Conservation (phyloP, 2,888 invertebrate genomes). For the Poecilus cupreus region DNA sequence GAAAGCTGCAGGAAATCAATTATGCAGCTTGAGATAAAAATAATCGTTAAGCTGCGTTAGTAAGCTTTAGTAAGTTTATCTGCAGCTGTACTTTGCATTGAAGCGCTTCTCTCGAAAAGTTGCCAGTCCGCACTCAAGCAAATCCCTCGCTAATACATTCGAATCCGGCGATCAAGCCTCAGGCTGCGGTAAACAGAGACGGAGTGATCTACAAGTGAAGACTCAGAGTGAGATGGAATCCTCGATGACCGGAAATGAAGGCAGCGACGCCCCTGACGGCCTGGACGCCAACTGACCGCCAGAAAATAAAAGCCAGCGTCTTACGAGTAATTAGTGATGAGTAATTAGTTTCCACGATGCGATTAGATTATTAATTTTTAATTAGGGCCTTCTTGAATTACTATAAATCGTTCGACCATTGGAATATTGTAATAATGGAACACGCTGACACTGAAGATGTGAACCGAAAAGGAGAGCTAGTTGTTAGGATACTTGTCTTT, state of each 20-base stretch:
- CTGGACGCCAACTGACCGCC: conserved; percentile 9
- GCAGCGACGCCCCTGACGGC: not conserved
- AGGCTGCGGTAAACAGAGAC: not conserved
- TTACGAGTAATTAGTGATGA: conserved; percentile 33
- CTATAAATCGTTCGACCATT: no score
- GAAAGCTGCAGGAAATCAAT: no score
- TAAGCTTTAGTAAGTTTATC: no score
- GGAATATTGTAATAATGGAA: no score
- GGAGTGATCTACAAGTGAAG: not conserved
- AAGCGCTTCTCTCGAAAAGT: no score
- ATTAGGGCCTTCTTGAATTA: not conserved
- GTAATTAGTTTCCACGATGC: conserved; percentile 23
- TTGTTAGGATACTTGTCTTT: no score
- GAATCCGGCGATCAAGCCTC: conserved; percentile 12
- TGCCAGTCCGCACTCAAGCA: not conserved
- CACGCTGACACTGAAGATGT: no score
- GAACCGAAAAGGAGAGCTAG: no score
- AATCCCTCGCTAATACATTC: conserved; percentile 26
- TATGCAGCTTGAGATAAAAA: no score
- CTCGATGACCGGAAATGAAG: conserved; percentile 44
- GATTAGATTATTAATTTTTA: conserved; percentile 34
- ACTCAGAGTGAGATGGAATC: not conserved
- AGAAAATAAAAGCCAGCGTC: conserved; percentile 32
- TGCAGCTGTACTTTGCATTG: no score
- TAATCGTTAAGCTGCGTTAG: no score